Evolutionary conservation across 2,113 vertebrate species (phyloP).

Genomic region (Emydocephalus ijimae): DNA sequence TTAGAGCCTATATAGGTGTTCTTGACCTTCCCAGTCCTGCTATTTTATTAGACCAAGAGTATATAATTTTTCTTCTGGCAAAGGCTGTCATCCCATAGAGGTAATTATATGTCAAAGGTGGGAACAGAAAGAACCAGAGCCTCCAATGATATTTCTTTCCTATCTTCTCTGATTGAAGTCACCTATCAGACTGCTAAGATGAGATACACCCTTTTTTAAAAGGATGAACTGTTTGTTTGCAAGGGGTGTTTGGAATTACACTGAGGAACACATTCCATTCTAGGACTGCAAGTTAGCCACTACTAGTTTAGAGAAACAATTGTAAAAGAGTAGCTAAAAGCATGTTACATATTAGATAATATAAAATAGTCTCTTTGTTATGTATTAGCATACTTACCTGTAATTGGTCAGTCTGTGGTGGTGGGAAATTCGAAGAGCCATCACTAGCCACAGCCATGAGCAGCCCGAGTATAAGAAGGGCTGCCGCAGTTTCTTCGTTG

Average conservation of each 20-base stretch:
- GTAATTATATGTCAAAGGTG: not conserved
- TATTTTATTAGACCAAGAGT: not conserved
- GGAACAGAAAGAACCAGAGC: not conserved
- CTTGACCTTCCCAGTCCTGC: not conserved
- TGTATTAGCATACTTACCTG: too few relatives aligned
- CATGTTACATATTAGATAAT: not conserved
- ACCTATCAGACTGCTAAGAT: not conserved
- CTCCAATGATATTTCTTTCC: not conserved
- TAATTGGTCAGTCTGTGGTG: too few relatives aligned
- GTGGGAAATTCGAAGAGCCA: too few relatives aligned
- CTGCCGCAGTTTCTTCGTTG: too few relatives aligned
- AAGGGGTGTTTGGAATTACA: not conserved
- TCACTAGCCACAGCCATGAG: too few relatives aligned
- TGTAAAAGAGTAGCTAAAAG: not conserved
- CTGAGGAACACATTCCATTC: not conserved
- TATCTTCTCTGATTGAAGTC: not conserved
- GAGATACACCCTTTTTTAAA: not conserved
- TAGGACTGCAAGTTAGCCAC: not conserved
- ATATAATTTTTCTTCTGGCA: not conserved
- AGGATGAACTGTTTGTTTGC: not conserved
- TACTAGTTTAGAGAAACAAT: not conserved
- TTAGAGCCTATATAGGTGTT: not conserved
- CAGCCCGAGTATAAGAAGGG: too few relatives aligned
- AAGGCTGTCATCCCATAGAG: not conserved
- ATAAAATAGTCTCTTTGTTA: not conserved